Base-by-base conservation (phyloP, 2,888 invertebrate species). In the Quadroppia sp. region DNA sequence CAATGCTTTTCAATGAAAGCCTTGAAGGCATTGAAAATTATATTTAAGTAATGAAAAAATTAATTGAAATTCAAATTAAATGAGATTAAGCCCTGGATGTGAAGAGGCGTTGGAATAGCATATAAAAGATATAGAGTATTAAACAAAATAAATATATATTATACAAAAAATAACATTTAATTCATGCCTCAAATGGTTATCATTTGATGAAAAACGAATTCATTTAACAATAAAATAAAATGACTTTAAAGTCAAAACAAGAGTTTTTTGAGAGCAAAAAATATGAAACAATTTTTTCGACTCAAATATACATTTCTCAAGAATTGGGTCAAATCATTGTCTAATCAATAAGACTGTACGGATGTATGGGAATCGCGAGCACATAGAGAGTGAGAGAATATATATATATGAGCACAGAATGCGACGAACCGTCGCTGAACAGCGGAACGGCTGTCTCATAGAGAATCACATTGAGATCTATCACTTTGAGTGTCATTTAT, bases 301-400 rank as follows among this genome's bases (percentile, higher is more conserved):
- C 4, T 45, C 11, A 53, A 53, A 53, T 20, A 53, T 25, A 48
- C 15, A 23, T 25, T 53, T 53, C 2, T 40, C 7, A 2, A 45
- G 45, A 69, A 69, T 25, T 69, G 69, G 69, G 69, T 69, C 69
- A 69, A 69, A 45, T 69, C 69, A 42, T 42, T 11, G 36, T 20
- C 40, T 28, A 69, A 69, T 69, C 69, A 45, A 69, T 69, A 69
- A 69, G 40, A 45, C 6, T 7, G 25, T 7, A 13, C 23, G 45
- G 40, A 69, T 45, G 25, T 69, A 45, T 25, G 25, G 25, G 2
- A 32, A 32, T 20, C n/a, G 69, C 45, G 36, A 32, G 59, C 32
- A 32, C 25, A 56, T n/a, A n/a, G n/a, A n/a, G n/a, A n/a, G n/a
- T n/a, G n/a, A n/a, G 48, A 48, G 48, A 48, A 20, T n/a, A 20